These are phyloP conservation scores for Ceriagrion tenellum DNA, from an alignment of 2,888 invertebrate species.

Conservation along the genomic window DNA sequence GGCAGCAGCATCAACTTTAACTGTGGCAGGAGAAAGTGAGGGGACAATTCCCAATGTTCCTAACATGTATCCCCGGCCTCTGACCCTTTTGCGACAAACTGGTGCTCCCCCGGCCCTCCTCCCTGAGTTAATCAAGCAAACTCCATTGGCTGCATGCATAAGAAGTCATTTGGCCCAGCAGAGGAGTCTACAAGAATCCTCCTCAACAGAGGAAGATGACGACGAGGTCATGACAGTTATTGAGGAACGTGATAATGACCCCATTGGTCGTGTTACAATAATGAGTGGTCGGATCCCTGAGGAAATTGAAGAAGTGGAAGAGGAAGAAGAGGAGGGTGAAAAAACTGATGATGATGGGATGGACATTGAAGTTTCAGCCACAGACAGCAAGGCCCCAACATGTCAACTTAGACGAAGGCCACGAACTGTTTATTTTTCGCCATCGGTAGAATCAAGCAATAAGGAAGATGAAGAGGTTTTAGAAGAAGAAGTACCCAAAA, in stretches of 20 bases:
- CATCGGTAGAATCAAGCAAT: constrained; percentile 57
- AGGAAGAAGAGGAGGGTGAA: not conserved
- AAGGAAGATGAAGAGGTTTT: constrained; percentile 44
- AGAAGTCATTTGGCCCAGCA: constrained; percentile 57
- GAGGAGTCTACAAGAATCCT: constrained; percentile 49
- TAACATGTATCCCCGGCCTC: constrained; percentile 46
- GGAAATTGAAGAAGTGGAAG: constrained; percentile 35
- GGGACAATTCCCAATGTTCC: constrained; percentile 23
- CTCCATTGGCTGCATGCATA: constrained; percentile 56
- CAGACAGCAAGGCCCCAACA: constrained; percentile 48
- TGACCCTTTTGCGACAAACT: constrained; percentile 40
- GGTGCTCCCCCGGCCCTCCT: constrained; percentile 57
- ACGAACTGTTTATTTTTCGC: constrained; percentile 61
- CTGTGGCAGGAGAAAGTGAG: constrained; percentile 17
- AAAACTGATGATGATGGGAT: constrained; percentile 31
- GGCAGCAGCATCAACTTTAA: constrained; percentile 41
- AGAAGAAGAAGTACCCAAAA: constrained; percentile 53
- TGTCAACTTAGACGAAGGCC: constrained; percentile 52
- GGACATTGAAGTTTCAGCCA: constrained; percentile 47
- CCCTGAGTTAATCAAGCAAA: constrained; percentile 55
- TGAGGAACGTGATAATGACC: constrained; percentile 37
- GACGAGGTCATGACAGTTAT: constrained; percentile 53
- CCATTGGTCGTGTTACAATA: constrained; percentile 28
- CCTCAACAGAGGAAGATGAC: constrained; percentile 51
- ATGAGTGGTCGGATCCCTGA: constrained; percentile 56